phyloP scores from a whole-genome alignment of 2,113 vertebrate genomes.

The Brachirus orientalis region DNA sequence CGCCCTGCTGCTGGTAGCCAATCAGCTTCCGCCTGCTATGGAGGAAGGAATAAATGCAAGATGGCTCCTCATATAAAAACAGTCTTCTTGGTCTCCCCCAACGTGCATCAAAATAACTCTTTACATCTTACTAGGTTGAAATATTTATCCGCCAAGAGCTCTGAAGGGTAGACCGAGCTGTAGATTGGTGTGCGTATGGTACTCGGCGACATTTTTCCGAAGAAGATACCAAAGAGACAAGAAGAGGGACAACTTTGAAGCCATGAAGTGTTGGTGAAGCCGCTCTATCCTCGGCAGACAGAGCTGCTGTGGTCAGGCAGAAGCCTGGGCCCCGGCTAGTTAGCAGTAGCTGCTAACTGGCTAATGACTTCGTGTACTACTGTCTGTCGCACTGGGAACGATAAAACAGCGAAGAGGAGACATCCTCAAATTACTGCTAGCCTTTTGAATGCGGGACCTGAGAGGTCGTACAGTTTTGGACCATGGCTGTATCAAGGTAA shows the following conservation, averaged over 20 bases:
- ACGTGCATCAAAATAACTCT: constrained; percentile 86
- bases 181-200: constrained; percentile 49
- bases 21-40: constrained; percentile 88
- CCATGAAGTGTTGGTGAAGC: constrained; percentile 67
- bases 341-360: constrained; percentile 62
- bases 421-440: constrained; percentile 7
- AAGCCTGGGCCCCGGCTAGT: constrained; percentile 61
- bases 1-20: constrained; percentile 78
- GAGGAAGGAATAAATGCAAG: constrained; percentile 99
- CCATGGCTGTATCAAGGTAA: constrained; percentile 84
- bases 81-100: constrained; percentile 86
- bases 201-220: constrained; percentile 19
- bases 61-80: constrained; percentile 99
- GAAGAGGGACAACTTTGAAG: constrained; percentile 67
- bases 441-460: constrained; percentile 59
- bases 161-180: constrained; percentile 74
- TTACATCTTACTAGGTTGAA: constrained; percentile 81
- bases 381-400: constrained; percentile 16
- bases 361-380: constrained; percentile 43
- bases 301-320: constrained; percentile 26
- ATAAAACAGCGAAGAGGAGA: background rate
- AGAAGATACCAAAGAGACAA: constrained; percentile 47
- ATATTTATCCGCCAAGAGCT: constrained; percentile 71
- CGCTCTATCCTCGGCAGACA: constrained; percentile 18
- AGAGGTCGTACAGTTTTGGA: constrained; percentile 12